phyloP scores from a whole-genome alignment of 2,888 invertebrate species.

The Folsomia candida region DNA sequence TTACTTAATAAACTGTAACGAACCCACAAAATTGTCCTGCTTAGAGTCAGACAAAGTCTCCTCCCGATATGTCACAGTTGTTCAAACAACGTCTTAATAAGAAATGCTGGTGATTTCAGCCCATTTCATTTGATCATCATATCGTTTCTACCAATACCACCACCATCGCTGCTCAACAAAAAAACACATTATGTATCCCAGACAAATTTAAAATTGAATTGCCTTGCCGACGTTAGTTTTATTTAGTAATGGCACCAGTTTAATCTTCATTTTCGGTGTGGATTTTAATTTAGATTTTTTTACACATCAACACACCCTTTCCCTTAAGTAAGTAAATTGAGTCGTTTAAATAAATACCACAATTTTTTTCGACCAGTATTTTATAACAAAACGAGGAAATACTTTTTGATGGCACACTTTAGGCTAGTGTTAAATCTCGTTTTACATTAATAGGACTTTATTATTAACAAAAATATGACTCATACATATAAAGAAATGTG shows the following conservation, averaged over 20 bases:
- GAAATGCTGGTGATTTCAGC: background rate
- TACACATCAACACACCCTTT: background rate
- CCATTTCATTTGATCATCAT: background rate
- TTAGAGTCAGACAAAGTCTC: slow-evolving; percentile 1
- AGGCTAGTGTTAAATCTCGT: too few relatives aligned
- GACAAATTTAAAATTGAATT: background rate
- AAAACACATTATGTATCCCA: background rate
- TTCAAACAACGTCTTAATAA: background rate
- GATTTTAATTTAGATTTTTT: background rate
- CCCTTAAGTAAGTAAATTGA: too few relatives aligned
- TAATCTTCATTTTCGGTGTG: background rate
- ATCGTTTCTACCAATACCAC: background rate
- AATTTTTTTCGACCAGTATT: too few relatives aligned
- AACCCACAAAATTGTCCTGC: slow-evolving; percentile 18
- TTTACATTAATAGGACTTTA: too few relatives aligned
- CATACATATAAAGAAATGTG: too few relatives aligned
- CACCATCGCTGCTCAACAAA: background rate
- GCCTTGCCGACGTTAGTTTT: background rate
- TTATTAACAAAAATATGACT: too few relatives aligned
- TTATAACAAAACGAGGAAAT: too few relatives aligned
- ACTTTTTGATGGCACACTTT: too few relatives aligned
- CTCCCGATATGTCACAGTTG: background rate
- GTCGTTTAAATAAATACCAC: too few relatives aligned
- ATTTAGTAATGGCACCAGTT: background rate
- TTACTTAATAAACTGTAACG: slow-evolving; percentile 24